phyloP scores from a whole-genome alignment of 2,888 invertebrate species.

The Phyllotreta cruciferae region DNA sequence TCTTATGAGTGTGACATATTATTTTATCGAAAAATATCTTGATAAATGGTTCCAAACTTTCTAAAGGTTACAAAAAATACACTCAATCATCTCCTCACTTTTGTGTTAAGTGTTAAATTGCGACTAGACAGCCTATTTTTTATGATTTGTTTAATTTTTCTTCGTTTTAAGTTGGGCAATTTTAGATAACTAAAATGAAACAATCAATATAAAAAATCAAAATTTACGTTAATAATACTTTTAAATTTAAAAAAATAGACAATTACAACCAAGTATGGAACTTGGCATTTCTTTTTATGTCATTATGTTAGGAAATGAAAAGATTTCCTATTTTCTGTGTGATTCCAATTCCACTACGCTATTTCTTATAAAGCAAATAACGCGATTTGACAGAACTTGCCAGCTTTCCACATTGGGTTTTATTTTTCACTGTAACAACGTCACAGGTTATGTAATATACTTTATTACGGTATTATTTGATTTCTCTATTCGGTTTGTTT shows the following conservation, averaged over 20 bases:
- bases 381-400: slow-evolving; percentile 1
- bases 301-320: slow-evolving; percentile 1
- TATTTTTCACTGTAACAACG: slow-evolving; percentile 3
- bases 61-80: slow-evolving; percentile 1
- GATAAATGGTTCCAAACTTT: slow-evolving; percentile 7
- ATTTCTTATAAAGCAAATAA: background rate
- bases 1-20: slow-evolving; percentile 1
- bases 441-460: slow-evolving; percentile 11
- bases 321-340: no score
- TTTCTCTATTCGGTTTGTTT: slow-evolving; percentile 7
- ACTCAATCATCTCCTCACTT: slow-evolving; percentile 12
- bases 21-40: slow-evolving; percentile 14
- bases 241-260: no score
- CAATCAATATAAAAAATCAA: no score
- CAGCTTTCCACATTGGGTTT: slow-evolving; percentile 7
- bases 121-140: background rate
- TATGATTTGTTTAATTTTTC: no score
- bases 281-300: background rate
- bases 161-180: no score
- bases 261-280: no score
- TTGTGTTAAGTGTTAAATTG: slow-evolving; percentile 4
- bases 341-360: no score
- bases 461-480: slow-evolving; percentile 13
- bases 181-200: no score
- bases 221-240: no score